Evolutionary conservation across 2,113 vertebrate genomes (phyloP), one percentile per base, ranked within the genome.

Genomic region (Brachypodius melanocephalos): DNA sequence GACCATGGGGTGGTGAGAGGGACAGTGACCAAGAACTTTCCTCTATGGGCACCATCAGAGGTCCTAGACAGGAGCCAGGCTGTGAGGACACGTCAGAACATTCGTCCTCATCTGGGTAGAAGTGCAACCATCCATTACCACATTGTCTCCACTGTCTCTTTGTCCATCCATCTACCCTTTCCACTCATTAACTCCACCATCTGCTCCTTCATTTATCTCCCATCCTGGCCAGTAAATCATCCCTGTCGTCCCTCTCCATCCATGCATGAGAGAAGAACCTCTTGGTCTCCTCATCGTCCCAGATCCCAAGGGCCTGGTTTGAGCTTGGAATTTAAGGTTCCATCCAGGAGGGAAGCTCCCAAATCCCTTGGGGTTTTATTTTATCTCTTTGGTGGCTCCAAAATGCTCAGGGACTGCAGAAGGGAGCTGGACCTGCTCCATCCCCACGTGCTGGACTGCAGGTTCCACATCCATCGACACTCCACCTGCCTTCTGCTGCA

Each of bases 131-230:
- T 84, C 88, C 76, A 5, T 71, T 62, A 40, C 1, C 4, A 3
- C 24, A 2, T 65, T 52, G 83, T 65, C 78, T 82, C 77, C 20
- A 1, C 26, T 67, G 72, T 72, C 65, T 94, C 52, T 86, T 68
- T 84, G 96, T 96, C 95, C 94, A 92, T 81, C 90, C 86, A 63
- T 93, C 90, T n/a, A 80, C 61, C 65, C 86, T 95, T 96, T 92
- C 90, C 85, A 75, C 29, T 92, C 89, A 95, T 95, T 96, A 93
- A 93, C 80, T 97, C 90, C 68, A 81, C 94, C 95, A 95, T 93
- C 96, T 96, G 95, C 90, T 95, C 67, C 74, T 77, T 51, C 86
- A 36, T 92, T 86, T 88, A 74, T 83, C 82, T 43, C 15, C 36
- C 42, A 34, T 52, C 57, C 65, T 17, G 6, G 10, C 15, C 88